Conservation (phyloP, 37 sponge, comb jelly and placozoan species). For the Eunapius fragilis region DNA sequence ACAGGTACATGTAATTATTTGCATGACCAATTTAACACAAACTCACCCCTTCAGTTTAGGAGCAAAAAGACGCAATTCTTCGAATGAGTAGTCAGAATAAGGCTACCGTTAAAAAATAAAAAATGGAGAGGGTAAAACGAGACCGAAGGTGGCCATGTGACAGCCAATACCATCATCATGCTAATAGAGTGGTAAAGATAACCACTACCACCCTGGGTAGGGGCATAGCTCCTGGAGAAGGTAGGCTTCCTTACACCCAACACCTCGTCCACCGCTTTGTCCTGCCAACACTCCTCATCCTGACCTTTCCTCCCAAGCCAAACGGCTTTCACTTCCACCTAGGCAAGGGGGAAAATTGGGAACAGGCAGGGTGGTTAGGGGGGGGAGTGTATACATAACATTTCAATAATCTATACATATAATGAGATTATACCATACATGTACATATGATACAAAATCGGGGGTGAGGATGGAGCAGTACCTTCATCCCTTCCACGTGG, state of each 20-base stretch:
- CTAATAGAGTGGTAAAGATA: conserved; percentile 57
- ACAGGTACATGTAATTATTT: neutral
- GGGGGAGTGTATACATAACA: too few relatives aligned
- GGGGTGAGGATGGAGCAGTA: neutral
- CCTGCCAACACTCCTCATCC: conserved; percentile 2
- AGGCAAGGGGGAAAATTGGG: neutral
- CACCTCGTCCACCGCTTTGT: conserved; percentile 43
- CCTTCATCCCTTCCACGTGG: conserved; percentile 87
- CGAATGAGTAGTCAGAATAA: conserved; percentile 84
- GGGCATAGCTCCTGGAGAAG: conserved; percentile 45
- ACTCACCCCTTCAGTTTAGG: conserved; percentile 65
- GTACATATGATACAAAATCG: too few relatives aligned
- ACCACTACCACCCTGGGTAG: conserved; percentile 53
- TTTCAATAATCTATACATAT: too few relatives aligned
- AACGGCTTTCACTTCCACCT: conserved; percentile 78
- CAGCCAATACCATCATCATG: conserved; percentile 70
- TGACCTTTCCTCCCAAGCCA: conserved; percentile 46
- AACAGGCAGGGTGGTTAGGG: too few relatives aligned
- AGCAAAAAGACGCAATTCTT: conserved; percentile 87
- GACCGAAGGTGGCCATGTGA: neutral
- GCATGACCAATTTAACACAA: neutral
- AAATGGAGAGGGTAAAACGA: neutral
- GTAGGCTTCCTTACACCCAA: conserved; percentile 65
- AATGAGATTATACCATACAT: too few relatives aligned
- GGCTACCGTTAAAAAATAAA: conserved; percentile 49